A percentile compares a stretch with the other conserved stretches of the same genome.
Evolutionary conservation across 2,797 vertebrate genomes (phyloP).

Genomic region (Sternotherus odoratus): DNA sequence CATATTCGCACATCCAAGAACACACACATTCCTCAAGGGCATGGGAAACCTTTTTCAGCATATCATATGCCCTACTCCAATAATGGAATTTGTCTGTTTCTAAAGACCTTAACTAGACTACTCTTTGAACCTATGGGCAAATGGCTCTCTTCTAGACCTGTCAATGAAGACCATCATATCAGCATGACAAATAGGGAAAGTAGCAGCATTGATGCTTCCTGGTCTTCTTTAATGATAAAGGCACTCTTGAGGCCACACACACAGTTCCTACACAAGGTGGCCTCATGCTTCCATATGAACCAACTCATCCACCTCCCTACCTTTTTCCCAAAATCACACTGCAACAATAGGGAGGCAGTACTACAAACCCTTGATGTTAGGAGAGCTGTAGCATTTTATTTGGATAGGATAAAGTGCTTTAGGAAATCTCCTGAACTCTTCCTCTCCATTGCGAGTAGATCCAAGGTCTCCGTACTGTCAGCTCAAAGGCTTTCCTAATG

Average conservation of each 20-base stretch:
- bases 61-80: not conserved
- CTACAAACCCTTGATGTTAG: not conserved
- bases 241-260: not conserved
- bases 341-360: not conserved
- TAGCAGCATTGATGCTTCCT: not conserved
- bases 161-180: not conserved
- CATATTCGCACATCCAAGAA: not conserved
- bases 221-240: not conserved
- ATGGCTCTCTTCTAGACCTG: not conserved
- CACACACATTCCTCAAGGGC: not conserved
- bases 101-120: not conserved
- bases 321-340: not conserved
- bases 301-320: not conserved
- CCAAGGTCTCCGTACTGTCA: not conserved
- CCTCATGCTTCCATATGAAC: not conserved
- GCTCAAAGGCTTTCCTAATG: not conserved
- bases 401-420: not conserved
- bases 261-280: not conserved
- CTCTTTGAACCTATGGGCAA: not conserved
- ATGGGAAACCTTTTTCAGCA: not conserved
- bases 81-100: not conserved
- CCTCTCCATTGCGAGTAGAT: not conserved
- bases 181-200: not conserved
- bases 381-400: not conserved
- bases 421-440: not conserved